Evolutionary conservation across 2,888 invertebrate genomes (phyloP).

Genomic region (Cosmorhoe ocellata): DNA sequence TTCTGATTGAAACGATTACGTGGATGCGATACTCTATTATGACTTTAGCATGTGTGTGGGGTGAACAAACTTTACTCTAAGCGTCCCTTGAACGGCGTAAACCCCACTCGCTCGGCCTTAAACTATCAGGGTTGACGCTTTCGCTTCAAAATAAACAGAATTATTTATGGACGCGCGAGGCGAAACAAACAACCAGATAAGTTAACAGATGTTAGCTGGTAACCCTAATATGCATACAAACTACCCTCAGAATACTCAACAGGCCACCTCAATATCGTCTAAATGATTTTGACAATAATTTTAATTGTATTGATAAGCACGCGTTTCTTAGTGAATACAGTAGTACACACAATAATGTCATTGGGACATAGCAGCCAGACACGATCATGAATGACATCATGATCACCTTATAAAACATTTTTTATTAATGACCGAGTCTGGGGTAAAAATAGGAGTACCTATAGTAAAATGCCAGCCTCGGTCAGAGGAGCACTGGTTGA

Average conservation of each 20-base stretch:
- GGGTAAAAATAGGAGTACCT: conserved; percentile 11
- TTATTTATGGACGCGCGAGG: conserved; percentile 33
- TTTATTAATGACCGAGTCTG: background rate
- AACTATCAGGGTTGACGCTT: conserved; percentile 55
- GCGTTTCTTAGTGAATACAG: too few species aligned
- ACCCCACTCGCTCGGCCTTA: conserved; percentile 53
- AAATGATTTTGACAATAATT: too few species aligned
- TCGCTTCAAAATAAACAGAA: conserved; percentile 31
- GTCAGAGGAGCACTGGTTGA: conserved; percentile 15
- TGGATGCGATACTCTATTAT: conserved; percentile 27
- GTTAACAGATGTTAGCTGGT: conserved; percentile 16
- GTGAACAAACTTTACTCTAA: conserved; percentile 67
- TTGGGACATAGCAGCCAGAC: conserved; percentile 6
- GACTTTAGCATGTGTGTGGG: conserved; percentile 42
- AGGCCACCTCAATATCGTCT: too few species aligned
- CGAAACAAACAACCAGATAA: conserved; percentile 25
- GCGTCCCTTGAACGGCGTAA: conserved; percentile 65
- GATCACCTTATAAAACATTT: conserved; percentile 3
- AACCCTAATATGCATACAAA: conserved; percentile 21
- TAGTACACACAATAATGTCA: too few species aligned
- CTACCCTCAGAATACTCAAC: background rate
- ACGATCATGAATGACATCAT: conserved; percentile 2
- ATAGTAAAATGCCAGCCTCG: conserved; percentile 21
- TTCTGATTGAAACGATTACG: conserved; percentile 27
- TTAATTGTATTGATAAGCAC: too few species aligned